phyloP scores from a whole-genome alignment of 1,140 invertebrate genomes.

The Monomorium pharaonis region DNA sequence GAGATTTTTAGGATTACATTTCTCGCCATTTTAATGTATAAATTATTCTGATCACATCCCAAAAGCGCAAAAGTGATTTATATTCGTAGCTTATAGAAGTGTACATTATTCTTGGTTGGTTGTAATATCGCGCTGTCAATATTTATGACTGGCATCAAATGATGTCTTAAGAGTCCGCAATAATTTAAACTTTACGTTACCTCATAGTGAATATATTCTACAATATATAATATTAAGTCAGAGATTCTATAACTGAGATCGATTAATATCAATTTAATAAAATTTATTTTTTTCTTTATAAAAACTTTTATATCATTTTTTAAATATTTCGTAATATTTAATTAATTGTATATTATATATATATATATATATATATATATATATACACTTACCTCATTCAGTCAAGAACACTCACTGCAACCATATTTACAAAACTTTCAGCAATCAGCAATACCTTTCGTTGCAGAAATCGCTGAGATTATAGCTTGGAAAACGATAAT shows the following conservation, averaged over 20 bases:
- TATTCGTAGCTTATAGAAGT: background rate
- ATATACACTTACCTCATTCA: slow-evolving; percentile 9
- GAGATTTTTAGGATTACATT: background rate
- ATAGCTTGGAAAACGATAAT: slow-evolving; percentile 49
- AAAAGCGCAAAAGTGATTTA: slow-evolving; percentile 12
- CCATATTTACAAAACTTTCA: slow-evolving; percentile 15
- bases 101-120: slow-evolving; percentile 37
- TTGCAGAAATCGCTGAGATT: slow-evolving; percentile 4
- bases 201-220: background rate
- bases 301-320: background rate
- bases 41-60: slow-evolving; percentile 25
- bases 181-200: slow-evolving; percentile 14
- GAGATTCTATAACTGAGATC: background rate
- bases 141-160: slow-evolving; percentile 25
- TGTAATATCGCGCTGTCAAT: slow-evolving; percentile 37
- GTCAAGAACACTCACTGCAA: slow-evolving; percentile 17
- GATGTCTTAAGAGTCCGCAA: slow-evolving; percentile 12
- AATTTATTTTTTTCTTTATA: background rate
- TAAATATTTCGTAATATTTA: background rate
- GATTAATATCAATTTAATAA: background rate
- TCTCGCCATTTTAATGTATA: slow-evolving; percentile 10
- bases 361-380: too few species aligned
- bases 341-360: too few species aligned
- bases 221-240: background rate
- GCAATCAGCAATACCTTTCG: background rate